phyloP scores from a whole-genome alignment of 2,797 vertebrate species.

The Corythornis leucogaster region DNA sequence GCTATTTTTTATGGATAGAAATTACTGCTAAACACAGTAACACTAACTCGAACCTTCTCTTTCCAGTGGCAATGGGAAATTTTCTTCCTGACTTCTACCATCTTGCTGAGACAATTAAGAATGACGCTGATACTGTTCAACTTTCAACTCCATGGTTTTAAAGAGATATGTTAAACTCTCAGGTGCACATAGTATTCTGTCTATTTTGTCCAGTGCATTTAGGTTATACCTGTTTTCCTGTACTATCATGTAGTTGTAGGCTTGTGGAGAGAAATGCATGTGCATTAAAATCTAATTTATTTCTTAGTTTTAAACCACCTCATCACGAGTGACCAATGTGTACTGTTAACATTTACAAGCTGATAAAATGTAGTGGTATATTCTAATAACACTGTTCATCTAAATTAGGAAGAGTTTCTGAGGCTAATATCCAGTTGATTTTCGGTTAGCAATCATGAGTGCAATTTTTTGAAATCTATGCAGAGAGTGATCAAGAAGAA shows the following conservation, averaged over 20 bases:
- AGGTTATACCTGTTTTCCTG: neutral
- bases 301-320: neutral
- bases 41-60: neutral
- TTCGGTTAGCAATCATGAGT: neutral
- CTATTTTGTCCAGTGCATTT: neutral
- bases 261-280: neutral
- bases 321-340: neutral
- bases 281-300: neutral
- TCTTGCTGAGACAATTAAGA: neutral
- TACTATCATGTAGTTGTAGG: neutral
- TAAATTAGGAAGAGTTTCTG: neutral
- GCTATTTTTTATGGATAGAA: neutral
- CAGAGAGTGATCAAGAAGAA: conserved; percentile 9
- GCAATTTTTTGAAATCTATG: neutral
- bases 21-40: neutral
- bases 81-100: neutral
- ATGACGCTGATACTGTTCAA: neutral
- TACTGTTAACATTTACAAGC: neutral
- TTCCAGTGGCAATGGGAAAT: neutral
- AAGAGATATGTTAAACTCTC: neutral
- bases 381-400: neutral
- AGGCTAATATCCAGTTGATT: neutral
- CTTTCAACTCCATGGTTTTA: neutral
- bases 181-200: neutral
- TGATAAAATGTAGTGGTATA: neutral